These are phyloP conservation scores for Trichosurus vulpecula DNA, from an alignment of 2,797 vertebrate species.

Conservation along the genomic window DNA sequence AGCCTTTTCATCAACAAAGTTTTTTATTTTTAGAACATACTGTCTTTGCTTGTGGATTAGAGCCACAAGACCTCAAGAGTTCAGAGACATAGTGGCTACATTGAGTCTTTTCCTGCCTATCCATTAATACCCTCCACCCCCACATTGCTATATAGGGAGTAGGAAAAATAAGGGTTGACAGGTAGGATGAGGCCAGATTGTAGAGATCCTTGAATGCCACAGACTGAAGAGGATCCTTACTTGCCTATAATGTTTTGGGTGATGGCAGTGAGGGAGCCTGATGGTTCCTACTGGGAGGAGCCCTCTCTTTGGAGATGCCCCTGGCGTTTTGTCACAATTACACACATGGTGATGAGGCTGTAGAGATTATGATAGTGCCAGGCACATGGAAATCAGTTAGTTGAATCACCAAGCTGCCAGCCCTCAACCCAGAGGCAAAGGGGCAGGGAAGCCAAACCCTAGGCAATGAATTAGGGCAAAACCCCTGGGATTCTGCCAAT, in stretches of 20 bases:
- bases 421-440: neutral
- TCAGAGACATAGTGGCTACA: neutral
- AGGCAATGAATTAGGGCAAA: neutral
- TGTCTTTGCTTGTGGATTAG: neutral
- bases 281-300: neutral
- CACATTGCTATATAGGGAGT: neutral
- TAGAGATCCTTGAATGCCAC: neutral
- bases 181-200: neutral
- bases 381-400: neutral
- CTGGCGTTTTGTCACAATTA: neutral
- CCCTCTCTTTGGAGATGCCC: neutral
- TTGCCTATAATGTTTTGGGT: neutral
- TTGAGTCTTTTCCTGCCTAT: neutral
- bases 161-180: neutral
- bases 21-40: neutral
- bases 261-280: no score
- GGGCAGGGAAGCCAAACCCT: neutral
- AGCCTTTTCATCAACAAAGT: neutral
- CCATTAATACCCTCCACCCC: neutral
- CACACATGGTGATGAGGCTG: neutral
- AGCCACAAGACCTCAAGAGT: neutral
- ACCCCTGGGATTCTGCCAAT: neutral
- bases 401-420: constrained; percentile 10
- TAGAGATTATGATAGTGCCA: neutral
- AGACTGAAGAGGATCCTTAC: neutral